These are phyloP conservation scores for Lasioglossum leucozonium DNA, from an alignment of 2,888 invertebrate species.

Conservation along the genomic window DNA sequence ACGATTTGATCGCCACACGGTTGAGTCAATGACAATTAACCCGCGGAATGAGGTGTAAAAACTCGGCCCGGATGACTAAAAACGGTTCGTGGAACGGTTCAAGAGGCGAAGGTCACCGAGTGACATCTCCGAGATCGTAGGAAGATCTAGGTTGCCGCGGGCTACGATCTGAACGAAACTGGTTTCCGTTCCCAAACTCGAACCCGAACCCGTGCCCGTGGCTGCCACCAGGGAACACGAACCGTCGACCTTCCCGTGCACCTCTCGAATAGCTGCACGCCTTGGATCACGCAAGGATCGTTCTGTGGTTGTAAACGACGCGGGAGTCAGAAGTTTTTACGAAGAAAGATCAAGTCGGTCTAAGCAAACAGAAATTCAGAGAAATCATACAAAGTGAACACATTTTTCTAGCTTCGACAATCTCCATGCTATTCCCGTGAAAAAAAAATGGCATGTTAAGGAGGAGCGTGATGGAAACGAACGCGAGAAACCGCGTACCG, in stretches of 20 bases:
- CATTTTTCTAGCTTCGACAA: neutral
- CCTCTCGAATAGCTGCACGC: constrained; percentile 35
- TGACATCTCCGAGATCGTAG: constrained; percentile 25
- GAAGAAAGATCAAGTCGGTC: neutral
- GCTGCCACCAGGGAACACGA: neutral
- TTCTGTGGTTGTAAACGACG: neutral
- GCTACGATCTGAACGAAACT: constrained; percentile 54
- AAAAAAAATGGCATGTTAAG: neutral
- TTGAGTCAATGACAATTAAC: constrained; percentile 20
- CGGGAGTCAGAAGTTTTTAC: neutral
- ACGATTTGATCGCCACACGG: neutral
- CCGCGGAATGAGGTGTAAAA: constrained; percentile 11
- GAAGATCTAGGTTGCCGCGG: neutral
- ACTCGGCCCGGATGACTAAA: constrained; percentile 8
- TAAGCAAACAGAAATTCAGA: too few species aligned
- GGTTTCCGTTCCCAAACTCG: constrained; percentile 66
- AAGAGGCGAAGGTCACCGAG: constrained; percentile 45
- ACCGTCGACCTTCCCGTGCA: constrained; percentile 53
- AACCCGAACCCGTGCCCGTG: constrained; percentile 26
- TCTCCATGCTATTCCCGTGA: neutral
- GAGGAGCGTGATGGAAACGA: neutral
- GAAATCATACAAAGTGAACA: too few species aligned
- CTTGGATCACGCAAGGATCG: constrained; percentile 58
- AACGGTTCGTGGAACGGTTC: constrained; percentile 38
- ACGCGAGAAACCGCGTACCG: neutral